phyloP scores from a whole-genome alignment of 1,140 invertebrate species.

The Drosophila nigromelanica region DNA sequence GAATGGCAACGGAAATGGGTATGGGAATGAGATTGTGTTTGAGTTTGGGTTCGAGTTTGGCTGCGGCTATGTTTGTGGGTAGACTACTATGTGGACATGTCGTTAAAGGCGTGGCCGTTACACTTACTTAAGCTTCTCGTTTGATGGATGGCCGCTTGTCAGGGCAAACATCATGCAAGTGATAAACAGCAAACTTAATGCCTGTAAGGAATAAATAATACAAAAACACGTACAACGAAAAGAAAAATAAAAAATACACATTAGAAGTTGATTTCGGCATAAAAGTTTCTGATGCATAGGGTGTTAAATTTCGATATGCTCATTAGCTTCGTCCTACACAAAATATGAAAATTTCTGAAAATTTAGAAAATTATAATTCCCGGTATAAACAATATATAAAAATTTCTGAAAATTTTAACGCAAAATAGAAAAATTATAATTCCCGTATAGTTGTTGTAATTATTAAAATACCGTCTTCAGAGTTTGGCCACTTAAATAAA shows the following conservation, averaged over 20 bases:
- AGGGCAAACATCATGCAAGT: slow-evolving; percentile 75
- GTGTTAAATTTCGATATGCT: background rate
- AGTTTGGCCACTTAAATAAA: too few relatives aligned
- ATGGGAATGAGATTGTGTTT: slow-evolving; percentile 11
- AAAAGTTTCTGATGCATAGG: too few relatives aligned
- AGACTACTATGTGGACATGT: slow-evolving; percentile 27
- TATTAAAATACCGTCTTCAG: too few relatives aligned
- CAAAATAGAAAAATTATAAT: too few relatives aligned
- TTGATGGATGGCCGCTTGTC: slow-evolving; percentile 78
- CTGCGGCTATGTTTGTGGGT: background rate
- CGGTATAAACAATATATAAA: too few relatives aligned
- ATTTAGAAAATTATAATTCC: too few relatives aligned
- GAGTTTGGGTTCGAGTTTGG: background rate
- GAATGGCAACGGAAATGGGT: background rate
- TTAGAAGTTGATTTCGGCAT: background rate
- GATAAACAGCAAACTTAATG: slow-evolving; percentile 78
- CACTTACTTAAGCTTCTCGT: slow-evolving; percentile 82
- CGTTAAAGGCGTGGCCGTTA: slow-evolving; percentile 61
- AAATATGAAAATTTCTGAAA: too few relatives aligned
- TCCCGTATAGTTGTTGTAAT: too few relatives aligned
- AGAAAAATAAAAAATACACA: background rate
- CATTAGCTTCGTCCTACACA: background rate
- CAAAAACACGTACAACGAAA: slow-evolving; percentile 14
- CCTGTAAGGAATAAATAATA: slow-evolving; percentile 56
- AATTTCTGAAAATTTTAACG: too few relatives aligned